These are phyloP conservation scores for Thymelicus lineola DNA, from an alignment of 2,888 invertebrate species.

Conservation along the genomic window DNA sequence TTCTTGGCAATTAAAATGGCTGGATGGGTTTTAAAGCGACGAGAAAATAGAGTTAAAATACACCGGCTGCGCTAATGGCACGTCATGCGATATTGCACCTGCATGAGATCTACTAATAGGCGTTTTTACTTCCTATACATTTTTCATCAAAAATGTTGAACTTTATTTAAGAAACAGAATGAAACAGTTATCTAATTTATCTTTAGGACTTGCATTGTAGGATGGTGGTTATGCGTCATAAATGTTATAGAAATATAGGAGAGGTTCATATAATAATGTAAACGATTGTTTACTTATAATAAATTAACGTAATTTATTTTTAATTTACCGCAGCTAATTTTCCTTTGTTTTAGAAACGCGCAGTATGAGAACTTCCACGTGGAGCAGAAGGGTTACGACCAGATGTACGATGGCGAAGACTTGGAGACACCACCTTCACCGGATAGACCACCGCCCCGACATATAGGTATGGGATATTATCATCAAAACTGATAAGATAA, in stretches of 20 bases:
- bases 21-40: slow-evolving; percentile 47
- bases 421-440: slow-evolving; percentile 93
- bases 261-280: too few species aligned
- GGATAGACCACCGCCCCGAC: slow-evolving; percentile 93
- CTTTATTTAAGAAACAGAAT: too few species aligned
- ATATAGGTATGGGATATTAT: slow-evolving; percentile 82
- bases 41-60: slow-evolving; percentile 73
- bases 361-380: slow-evolving; percentile 89
- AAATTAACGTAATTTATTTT: too few species aligned
- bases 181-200: too few species aligned
- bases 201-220: too few species aligned
- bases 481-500: too few species aligned
- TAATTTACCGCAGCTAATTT: too few species aligned
- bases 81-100: slow-evolving; percentile 31
- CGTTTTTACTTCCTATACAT: neutral
- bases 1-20: slow-evolving; percentile 62
- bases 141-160: too few species aligned
- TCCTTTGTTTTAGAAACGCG: slow-evolving; percentile 83
- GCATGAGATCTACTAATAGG: slow-evolving; percentile 21
- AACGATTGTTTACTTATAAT: too few species aligned
- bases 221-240: too few species aligned
- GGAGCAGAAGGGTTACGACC: slow-evolving; percentile 84
- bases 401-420: slow-evolving; percentile 88
- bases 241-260: too few species aligned
- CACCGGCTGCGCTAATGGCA: slow-evolving; percentile 44